A percentile compares a stretch with the other conserved stretches of the same genome.
phyloP scores from a whole-genome alignment of 2,888 invertebrate genomes.

The Lepidochitona cinerea region DNA sequence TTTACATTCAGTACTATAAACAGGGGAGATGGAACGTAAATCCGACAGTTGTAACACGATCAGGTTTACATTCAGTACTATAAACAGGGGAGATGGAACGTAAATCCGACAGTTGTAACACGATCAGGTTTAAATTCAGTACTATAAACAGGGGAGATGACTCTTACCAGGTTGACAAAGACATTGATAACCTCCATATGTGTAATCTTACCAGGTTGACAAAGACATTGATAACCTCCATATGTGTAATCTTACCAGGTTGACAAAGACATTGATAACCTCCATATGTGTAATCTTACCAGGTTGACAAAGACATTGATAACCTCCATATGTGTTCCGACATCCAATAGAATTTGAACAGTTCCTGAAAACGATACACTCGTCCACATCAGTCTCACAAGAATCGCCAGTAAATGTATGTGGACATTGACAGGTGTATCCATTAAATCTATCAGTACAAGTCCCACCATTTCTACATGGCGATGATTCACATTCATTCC shows the following conservation, averaged over 20 bases:
- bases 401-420: conserved; percentile 34
- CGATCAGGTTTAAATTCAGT: no score
- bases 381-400: conserved; percentile 49
- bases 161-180: no score
- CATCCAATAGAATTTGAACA: conserved; percentile 37
- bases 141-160: no score
- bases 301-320: conserved; percentile 34
- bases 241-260: conserved; percentile 26
- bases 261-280: conserved; percentile 35
- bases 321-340: conserved; percentile 39
- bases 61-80: no score
- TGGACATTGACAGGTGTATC: conserved; percentile 40
- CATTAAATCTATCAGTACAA: conserved; percentile 37
- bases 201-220: no score
- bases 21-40: no score
- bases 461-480: conserved; percentile 45
- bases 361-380: conserved; percentile 34
- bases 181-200: no score
- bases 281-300: conserved; percentile 34
- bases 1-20: no score
- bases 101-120: no score
- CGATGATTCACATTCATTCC: conserved; percentile 16
- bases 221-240: no score
- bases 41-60: no score
- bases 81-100: no score